Base-by-base conservation (phyloP, 2,888 invertebrate species). In the Drosophila melanosoma region DNA sequence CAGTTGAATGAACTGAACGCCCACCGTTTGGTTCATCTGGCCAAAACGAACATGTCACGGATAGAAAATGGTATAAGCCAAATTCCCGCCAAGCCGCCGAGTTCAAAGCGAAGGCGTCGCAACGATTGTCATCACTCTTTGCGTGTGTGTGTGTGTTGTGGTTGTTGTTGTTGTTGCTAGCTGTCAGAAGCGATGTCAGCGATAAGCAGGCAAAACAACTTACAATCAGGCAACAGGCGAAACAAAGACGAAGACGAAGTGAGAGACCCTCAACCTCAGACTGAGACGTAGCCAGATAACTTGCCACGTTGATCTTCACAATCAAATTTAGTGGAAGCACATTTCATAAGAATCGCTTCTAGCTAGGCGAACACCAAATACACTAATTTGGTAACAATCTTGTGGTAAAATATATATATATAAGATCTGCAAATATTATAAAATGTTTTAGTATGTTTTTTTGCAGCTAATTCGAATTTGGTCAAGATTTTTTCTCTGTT, bases 1-100 rank as follows among this genome's bases (percentile, higher is more conserved):
- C 56, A 74, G 87, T 81, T 85, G 75, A 84, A 87, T 82, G 87
- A 85, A 84, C 87, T 81, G 35, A 62, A 70, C 82, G 82, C 84
- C 82, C 72, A 84, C 78, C 42, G 69, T 64, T 38, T 48, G 33
- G 52, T 53, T 23, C 40, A 45, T 69, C 69, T 67, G 66, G 60
- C 61, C 60, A 57, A 69, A 71, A 59, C 65, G 69, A 74, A 69
- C 70, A 65, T 68, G 74, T 64, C 74, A 61, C 63, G 62, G 56
- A 58, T 74, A 70, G 32, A 65, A 33, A 68, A 38, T 49, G 56
- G 32, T 56, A 57, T 51, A 53, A 63, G 59, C 29, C 29, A n/a
- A 42, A 67, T 53, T 58, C 73, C 53, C 32, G 70, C 66, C 60
- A 76, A 76, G 81, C 26, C 84, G 84, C 69, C 49, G 72, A 82